Base-by-base conservation (phyloP, 1,140 invertebrate species). In the Pachypeltis micranthus region DNA sequence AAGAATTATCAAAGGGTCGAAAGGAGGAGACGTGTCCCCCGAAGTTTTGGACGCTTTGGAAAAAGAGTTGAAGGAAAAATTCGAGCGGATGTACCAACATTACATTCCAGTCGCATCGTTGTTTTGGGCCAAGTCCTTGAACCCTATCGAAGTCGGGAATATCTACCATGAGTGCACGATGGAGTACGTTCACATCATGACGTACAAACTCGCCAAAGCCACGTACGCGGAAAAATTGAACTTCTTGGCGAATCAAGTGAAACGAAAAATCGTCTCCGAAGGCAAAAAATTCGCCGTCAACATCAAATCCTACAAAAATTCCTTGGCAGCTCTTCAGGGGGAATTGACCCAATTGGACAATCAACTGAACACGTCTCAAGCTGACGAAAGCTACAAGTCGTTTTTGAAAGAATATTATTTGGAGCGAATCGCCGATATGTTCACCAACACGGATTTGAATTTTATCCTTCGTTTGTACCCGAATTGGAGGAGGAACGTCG, bases 21-120 rank as follows among this genome's bases (percentile, higher is more conserved):
- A 51, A 51, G 47, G 47, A 3, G 47, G 47, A 14, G 47, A 51
- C 47, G 47, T 51, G 7, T 51, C 47, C 21, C 47, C 47, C 3
- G 47, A 51, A 51, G 47, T 51, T 4, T 21, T 51, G 19, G 47
- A 51, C 47, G 47, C 47, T 51, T 10, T 51, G 47, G 47, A 51
- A 21, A 51, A 51, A 51, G 47, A 51, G 23, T 21, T 51, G 7
- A 7, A 21, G 21, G 47, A 51, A 21, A 51, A 51, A 21, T 51
- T 51, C 21, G 47, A 51, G 3, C 7, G 7, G 12, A 51, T 51
- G 47, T 51, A 51, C 19, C 47, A 51, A 51, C 21, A 51, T 51
- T 51, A 51, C 47, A 51, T 51, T 14, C 47, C 47, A 21, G 47
- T 51, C 12, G 47, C 47, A 4, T 51, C 47, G 47, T 16, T 51